These are phyloP conservation scores for Chelonia mydas DNA, from an alignment of 2,797 vertebrate species.

Conservation along the genomic window DNA sequence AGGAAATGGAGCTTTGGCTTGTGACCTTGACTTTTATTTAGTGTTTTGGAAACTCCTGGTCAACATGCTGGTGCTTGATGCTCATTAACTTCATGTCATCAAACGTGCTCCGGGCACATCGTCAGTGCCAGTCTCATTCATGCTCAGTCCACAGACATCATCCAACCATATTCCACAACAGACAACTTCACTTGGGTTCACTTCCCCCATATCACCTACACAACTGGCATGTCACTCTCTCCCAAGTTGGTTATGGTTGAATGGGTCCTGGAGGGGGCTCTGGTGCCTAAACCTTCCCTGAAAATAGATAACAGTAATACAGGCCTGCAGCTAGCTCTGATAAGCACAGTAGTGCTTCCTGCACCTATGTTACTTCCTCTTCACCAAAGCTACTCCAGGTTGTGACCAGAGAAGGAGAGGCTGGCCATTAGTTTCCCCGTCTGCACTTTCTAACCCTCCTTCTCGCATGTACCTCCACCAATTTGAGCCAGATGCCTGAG, in stretches of 20 bases:
- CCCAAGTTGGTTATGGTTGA: background rate
- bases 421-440: background rate
- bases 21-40: conserved; percentile 4
- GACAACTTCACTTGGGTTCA: background rate
- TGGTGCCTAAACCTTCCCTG: background rate
- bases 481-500: background rate
- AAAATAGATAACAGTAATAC: background rate
- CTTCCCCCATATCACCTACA: background rate
- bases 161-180: background rate
- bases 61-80: conserved; percentile 44
- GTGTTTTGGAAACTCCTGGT: conserved; percentile 33
- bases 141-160: background rate
- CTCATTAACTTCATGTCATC: background rate
- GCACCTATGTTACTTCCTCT: background rate
- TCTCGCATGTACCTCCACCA: background rate
- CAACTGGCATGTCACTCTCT: background rate
- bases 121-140: background rate
- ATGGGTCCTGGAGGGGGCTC: background rate
- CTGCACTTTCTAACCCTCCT: background rate
- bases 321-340: background rate
- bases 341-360: background rate
- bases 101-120: background rate
- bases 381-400: background rate
- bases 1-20: background rate
- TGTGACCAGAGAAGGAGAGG: background rate